Evolutionary conservation across 2,888 invertebrate species (phyloP).

Genomic region (Exephanes ischioxanthus): DNA sequence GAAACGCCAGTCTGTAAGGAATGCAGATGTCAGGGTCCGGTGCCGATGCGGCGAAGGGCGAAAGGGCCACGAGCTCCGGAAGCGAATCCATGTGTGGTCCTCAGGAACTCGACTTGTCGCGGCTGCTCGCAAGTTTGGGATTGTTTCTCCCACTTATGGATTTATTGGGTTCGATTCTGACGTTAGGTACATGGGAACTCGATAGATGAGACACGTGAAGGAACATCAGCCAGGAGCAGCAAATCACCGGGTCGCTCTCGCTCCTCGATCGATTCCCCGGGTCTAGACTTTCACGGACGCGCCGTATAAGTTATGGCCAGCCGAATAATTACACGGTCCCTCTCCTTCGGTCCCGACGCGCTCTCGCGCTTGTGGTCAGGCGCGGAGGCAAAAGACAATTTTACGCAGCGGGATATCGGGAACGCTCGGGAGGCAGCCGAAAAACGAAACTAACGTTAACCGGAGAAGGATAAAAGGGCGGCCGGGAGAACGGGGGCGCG

Average conservation of each 20-base stretch:
- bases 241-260: slow-evolving; percentile 58
- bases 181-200: slow-evolving; percentile 14
- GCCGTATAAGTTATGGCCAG: slow-evolving; percentile 82
- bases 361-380: slow-evolving; percentile 78
- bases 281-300: slow-evolving; percentile 72
- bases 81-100: no score
- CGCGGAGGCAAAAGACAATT: slow-evolving; percentile 85
- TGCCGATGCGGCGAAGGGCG: no score
- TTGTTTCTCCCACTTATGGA: slow-evolving; percentile 16
- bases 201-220: slow-evolving; percentile 36
- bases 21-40: no score
- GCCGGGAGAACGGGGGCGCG: slow-evolving; percentile 37
- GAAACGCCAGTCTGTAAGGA: no score
- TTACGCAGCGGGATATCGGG: slow-evolving; percentile 83
- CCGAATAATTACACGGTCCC: slow-evolving; percentile 84
- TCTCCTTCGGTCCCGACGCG: slow-evolving; percentile 68
- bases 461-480: slow-evolving; percentile 63
- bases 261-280: slow-evolving; percentile 68
- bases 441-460: slow-evolving; percentile 47
- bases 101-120: neutral
- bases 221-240: slow-evolving; percentile 61
- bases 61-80: no score
- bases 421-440: slow-evolving; percentile 60
- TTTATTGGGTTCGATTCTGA: slow-evolving; percentile 45
- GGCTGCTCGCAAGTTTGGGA: neutral